Conservation (phyloP, 2,113 vertebrate species). For the Tetrax tetrax region DNA sequence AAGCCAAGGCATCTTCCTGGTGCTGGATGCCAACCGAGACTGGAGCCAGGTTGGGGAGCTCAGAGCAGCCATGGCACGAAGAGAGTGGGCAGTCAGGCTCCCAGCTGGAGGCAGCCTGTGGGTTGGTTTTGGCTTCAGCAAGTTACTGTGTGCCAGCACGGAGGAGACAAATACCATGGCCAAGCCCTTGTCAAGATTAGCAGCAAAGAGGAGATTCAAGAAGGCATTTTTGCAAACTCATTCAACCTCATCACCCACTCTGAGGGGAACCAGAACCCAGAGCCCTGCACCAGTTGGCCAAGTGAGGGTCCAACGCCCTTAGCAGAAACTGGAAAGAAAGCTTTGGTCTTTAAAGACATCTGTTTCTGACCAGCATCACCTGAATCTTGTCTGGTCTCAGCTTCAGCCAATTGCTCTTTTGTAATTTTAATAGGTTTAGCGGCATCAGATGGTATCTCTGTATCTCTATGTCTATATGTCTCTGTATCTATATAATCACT, state of each 20-base stretch:
- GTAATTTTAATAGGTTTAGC: background rate
- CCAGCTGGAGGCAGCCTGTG: background rate
- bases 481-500: background rate
- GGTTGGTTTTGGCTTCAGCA: background rate
- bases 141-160: background rate
- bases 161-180: background rate
- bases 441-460: background rate
- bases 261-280: background rate
- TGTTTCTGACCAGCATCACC: background rate
- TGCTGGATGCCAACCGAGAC: background rate
- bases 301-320: background rate
- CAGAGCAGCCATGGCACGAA: background rate
- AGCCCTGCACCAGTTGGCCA: background rate
- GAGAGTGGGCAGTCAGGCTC: background rate
- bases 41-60: background rate
- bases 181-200: background rate
- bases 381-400: background rate
- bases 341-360: background rate
- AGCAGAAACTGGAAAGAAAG: background rate
- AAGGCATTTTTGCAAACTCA: background rate
- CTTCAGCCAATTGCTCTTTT: background rate
- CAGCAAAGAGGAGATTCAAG: background rate
- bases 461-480: background rate
- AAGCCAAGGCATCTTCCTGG: background rate
- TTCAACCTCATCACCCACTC: background rate